Percentiles rank a stretch among this genome's conserved stretches.
Evolutionary conservation across 2,888 invertebrate genomes (phyloP).

Genomic region (Dicyrtomina minuta): DNA sequence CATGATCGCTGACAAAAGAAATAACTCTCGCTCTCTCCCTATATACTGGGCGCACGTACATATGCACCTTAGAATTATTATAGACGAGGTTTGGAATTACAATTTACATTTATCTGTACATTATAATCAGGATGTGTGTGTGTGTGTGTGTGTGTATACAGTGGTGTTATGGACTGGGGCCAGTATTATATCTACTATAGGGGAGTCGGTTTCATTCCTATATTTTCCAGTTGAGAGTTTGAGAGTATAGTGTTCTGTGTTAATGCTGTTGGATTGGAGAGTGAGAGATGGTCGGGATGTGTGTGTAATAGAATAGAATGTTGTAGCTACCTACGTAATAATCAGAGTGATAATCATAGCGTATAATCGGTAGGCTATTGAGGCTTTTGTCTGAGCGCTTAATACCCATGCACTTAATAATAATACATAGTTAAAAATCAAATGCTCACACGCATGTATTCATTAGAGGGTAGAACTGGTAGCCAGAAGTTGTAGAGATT

Average conservation of each 20-base stretch:
- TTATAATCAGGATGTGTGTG: not conserved
- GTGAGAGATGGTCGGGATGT: too few species aligned
- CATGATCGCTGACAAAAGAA: slow-evolving; percentile 25
- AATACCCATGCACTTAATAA: slow-evolving; percentile 21
- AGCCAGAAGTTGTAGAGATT: slow-evolving; percentile 27
- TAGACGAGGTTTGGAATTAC: too few species aligned
- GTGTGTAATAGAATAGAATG: not conserved
- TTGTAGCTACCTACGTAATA: not conserved
- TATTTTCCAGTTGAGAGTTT: too few species aligned
- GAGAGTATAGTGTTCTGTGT: too few species aligned
- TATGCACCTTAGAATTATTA: too few species aligned
- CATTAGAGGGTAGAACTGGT: slow-evolving; percentile 33
- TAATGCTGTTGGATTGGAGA: too few species aligned
- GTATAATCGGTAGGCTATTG: too few species aligned
- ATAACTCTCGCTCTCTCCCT: slow-evolving; percentile 13
- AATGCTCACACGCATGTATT: slow-evolving; percentile 33
- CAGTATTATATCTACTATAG: slow-evolving; percentile 2
- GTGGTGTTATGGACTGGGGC: too few species aligned
- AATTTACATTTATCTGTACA: not conserved
- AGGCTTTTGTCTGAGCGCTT: too few species aligned
- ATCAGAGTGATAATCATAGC: too few species aligned
- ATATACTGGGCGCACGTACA: too few species aligned
- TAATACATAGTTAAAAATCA: slow-evolving; percentile 30
- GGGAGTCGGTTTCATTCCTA: too few species aligned
- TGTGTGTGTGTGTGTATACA: slow-evolving; percentile 11